phyloP scores from a whole-genome alignment of 2,888 invertebrate species.

The Arge pagana region DNA sequence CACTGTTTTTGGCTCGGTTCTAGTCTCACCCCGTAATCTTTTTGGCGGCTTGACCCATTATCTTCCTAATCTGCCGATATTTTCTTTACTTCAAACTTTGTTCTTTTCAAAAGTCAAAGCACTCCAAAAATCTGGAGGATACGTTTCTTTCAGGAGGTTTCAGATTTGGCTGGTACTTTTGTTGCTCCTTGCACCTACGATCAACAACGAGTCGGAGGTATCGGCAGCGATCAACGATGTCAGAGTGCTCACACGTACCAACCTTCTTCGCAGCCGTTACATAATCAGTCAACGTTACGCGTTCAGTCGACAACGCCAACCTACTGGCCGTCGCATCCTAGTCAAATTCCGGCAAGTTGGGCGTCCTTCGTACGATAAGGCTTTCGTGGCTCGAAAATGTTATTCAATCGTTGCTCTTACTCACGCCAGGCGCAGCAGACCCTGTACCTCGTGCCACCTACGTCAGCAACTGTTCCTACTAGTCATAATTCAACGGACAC shows the following conservation, averaged over 20 bases:
- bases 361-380: no score
- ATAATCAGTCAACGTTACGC: constrained; percentile 40
- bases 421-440: constrained; percentile 48
- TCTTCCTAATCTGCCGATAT: no score
- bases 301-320: constrained; percentile 43
- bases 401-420: constrained; percentile 4
- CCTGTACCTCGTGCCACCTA: constrained; percentile 54
- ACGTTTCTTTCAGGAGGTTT: constrained; percentile 39
- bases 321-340: constrained; percentile 53
- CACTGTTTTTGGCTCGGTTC: no score
- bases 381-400: neutral
- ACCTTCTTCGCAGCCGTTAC: constrained; percentile 41
- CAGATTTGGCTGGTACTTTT: constrained; percentile 52
- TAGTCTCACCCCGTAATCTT: no score
- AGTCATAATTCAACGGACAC: constrained; percentile 47
- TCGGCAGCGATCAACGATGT: no score
- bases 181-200: constrained; percentile 54
- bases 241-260: constrained; percentile 42
- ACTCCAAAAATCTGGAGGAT: neutral
- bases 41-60: no score
- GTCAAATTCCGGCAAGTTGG: constrained; percentile 48
- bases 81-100: neutral
- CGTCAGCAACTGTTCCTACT: constrained; percentile 46
- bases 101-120: neutral
- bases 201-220: constrained; percentile 41